Conservation (phyloP, 1,140 invertebrate species). For the Piezodorus guildinii region DNA sequence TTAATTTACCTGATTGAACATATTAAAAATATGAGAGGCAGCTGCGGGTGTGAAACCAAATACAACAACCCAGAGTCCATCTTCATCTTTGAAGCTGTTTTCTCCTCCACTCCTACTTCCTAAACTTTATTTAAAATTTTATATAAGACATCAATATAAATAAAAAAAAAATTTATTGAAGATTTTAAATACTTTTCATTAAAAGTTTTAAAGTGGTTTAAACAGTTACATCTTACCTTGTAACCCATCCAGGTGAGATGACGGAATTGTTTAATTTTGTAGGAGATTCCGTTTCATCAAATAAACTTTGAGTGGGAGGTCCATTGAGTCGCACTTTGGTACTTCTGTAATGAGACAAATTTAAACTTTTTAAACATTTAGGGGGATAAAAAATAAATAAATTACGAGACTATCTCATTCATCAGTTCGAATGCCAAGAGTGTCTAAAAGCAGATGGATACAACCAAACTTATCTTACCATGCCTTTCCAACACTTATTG, state of each 20-base stretch:
- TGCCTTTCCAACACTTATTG: too few relatives aligned
- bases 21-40: not conserved
- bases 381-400: too few relatives aligned
- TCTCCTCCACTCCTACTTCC: too few relatives aligned
- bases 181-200: not conserved
- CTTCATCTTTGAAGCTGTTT: not conserved
- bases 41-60: conserved; percentile 11
- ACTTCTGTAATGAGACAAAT: conserved; percentile 2
- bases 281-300: conserved; percentile 5
- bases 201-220: too few relatives aligned
- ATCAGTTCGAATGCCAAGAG: too few relatives aligned
- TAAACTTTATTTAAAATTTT: too few relatives aligned
- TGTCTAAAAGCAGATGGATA: too few relatives aligned
- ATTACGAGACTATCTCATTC: too few relatives aligned
- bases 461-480: too few relatives aligned
- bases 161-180: not conserved
- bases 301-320: conserved; percentile 1
- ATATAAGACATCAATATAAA: not conserved
- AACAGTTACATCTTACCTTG: not conserved
- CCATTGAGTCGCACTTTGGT: conserved; percentile 1
- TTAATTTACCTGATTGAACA: conserved; percentile 9
- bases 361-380: too few relatives aligned
- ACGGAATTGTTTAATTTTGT: not conserved
- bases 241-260: not conserved
- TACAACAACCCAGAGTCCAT: conserved; percentile 3